phyloP scores from a whole-genome alignment of 2,888 invertebrate genomes.

The Cosmopolites sordidus region DNA sequence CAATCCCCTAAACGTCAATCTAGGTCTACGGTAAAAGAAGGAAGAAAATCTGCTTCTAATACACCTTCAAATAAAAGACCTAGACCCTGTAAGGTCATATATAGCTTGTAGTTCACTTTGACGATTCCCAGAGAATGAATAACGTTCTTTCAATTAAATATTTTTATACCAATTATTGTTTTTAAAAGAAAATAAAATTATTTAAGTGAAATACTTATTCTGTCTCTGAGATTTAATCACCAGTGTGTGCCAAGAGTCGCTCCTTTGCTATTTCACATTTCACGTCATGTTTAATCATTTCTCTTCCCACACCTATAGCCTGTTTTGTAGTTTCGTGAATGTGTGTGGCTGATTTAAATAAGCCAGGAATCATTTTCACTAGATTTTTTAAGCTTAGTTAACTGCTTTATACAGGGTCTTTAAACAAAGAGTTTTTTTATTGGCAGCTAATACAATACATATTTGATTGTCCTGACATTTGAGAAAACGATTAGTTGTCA shows the following conservation, averaged over 20 bases:
- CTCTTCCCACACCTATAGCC: constrained; percentile 15
- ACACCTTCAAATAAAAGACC: constrained; percentile 58
- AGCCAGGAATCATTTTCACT: constrained; percentile 17
- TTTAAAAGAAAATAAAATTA: neutral
- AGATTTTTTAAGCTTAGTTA: constrained; percentile 1
- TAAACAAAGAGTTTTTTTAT: too few relatives aligned
- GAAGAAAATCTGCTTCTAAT: constrained; percentile 60
- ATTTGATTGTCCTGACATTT: neutral
- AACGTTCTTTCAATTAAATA: neutral
- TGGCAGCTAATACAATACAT: too few relatives aligned
- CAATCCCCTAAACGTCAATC: constrained; percentile 73
- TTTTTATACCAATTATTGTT: constrained; percentile 2
- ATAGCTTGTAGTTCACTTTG: constrained; percentile 29
- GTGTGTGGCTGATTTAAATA: constrained; percentile 30
- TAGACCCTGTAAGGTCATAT: constrained; percentile 62
- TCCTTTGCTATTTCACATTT: constrained; percentile 33
- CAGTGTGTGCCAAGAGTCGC: constrained; percentile 50
- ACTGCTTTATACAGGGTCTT: constrained; percentile 11
- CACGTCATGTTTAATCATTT: neutral
- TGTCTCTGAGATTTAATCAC: constrained; percentile 24
- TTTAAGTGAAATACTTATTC: constrained; percentile 4
- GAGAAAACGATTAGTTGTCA: too few relatives aligned
- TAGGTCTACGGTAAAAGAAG: constrained; percentile 61
- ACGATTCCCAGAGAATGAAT: constrained; percentile 16
- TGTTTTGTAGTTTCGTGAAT: constrained; percentile 34